Conservation (phyloP, 2,113 vertebrate genomes). For the Microtus oregoni region DNA sequence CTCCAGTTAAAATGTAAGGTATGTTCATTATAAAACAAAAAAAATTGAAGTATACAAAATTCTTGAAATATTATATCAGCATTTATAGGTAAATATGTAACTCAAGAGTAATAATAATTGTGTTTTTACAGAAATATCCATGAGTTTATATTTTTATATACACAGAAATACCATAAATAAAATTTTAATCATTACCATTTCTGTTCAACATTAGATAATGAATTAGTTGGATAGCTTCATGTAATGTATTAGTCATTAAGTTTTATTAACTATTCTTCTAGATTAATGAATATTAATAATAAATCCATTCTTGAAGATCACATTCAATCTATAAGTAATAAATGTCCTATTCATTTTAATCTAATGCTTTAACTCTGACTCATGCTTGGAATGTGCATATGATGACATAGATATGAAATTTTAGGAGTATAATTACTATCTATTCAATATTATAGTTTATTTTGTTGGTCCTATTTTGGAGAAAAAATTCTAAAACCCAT, state of each 20-base stretch:
- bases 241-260: background rate
- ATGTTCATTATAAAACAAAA: background rate
- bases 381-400: background rate
- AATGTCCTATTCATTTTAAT: background rate
- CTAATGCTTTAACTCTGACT: background rate
- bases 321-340: background rate
- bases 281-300: background rate
- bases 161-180: background rate
- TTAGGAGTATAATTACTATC: background rate
- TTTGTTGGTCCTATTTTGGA: background rate
- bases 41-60: background rate
- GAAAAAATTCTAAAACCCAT: background rate
- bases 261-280: background rate
- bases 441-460: background rate
- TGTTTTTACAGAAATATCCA: background rate
- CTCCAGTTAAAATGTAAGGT: conserved; percentile 5
- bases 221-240: background rate
- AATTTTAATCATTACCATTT: background rate
- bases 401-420: background rate
- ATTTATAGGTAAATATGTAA: background rate
- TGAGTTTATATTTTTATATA: background rate
- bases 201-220: background rate
- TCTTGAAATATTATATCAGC: background rate
- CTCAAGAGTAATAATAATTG: background rate
- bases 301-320: background rate